Evolutionary conservation across 1,140 invertebrate species (phyloP), one percentile per base, ranked within the genome.

Genomic region (Colletes latitarsis): DNA sequence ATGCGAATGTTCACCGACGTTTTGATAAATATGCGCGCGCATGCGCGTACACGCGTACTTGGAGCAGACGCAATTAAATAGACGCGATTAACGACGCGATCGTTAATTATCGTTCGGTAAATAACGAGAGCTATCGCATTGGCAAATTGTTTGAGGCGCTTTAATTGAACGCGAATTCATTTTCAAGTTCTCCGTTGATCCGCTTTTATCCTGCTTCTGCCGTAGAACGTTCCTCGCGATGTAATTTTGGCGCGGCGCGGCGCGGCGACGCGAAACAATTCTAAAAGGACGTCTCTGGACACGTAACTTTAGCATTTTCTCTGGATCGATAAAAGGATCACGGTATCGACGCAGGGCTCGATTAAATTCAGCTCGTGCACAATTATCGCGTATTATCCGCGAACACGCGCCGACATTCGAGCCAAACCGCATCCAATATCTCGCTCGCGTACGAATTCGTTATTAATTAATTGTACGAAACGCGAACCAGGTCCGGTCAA

Each of bases 81-180:
- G 78, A 83, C 71, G 62, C 70, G 77, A 81, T 83, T 83, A 83
- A 83, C 82, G 78, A 70, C 77, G 63, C 77, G 82, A 81, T 83
- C 83, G 81, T 85, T 82, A 85, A 82, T 85, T 82, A 85, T 84
- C 83, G 77, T 82, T 82, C 71, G 75, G 71, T 74, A 82, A 85
- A 85, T 85, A 82, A 82, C 81, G 81, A 73, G 66, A 60, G 57
- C 69, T 57, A 78, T 82, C 75, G 81, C 75, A 73, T 82, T 55
- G 77, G 70, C 70, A 80, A 82, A 80, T 82, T 82, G 81, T 74
- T 80, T 76, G 68, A 68, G 70, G 55, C 81, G 70, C 76, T 82
- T 82, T 80, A 80, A 82, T 82, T 80, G 81, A 78, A 78, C 81
- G 67, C 70, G 77, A 73, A 82, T 79, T 80, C 81, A 70, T 82